Evolutionary conservation across 2,113 vertebrate species (phyloP), one percentile per base, ranked within the genome.

Genomic region (Elephas maximus): DNA sequence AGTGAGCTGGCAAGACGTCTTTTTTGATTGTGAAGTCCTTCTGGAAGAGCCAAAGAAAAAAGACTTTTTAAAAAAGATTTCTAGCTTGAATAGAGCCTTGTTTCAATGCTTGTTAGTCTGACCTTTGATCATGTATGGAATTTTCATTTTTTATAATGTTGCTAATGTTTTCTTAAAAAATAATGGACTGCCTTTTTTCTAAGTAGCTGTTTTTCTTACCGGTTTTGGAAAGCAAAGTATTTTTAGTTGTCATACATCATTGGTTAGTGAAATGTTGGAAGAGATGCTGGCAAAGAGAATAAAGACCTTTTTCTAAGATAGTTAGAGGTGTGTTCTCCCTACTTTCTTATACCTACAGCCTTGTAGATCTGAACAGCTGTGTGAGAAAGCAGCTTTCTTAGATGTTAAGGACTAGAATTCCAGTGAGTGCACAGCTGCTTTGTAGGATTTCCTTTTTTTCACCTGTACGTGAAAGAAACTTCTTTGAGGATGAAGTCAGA

Each of bases 211-310:
- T 48, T 48, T 95, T 94, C 96, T 96, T 97, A 67, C 11, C 94
- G 0, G 9, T 94, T 97, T 95, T 80, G 86, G 1, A 94, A 91
- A 87, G 48, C 78, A 87, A 23, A 26, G 92, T 26, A 48, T 90
- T 94, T 86, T 97, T 95, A 73, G 33, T 37, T 86, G 41, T 93
- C 26, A 45, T 37, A 95, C 90, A 91, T 18, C 3, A 5, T 45
- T 94, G 78, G 30, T 71, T 93, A 93, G 82, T 76, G 94, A 92
- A 93, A 88, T 93, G 45, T 79, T 83, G 67, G 6, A 63, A 95
- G 69, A 41, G 51, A 80, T 86, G 21, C 65, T 51, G 41, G 33
- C 10, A 67, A 62, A 15, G 20, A 92, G 21, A 95, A 96, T 97
- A 83, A 98, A 97, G 51, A 11, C 4, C 2, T 18, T 18, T 37